phyloP scores from a whole-genome alignment of 2,888 invertebrate genomes.

The Ernsta delagoae region DNA sequence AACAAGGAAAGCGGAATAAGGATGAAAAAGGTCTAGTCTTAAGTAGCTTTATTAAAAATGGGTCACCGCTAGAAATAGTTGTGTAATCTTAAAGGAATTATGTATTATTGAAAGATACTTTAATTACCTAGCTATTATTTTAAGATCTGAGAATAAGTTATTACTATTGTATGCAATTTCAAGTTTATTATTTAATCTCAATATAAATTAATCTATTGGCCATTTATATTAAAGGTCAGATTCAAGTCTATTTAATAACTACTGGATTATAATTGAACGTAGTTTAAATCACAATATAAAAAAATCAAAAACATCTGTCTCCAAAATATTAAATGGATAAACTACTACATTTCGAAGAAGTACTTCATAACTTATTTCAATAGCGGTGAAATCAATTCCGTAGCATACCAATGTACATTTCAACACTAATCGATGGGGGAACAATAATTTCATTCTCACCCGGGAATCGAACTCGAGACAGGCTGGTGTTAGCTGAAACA shows the following conservation, averaged over 20 bases:
- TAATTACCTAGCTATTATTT: too few species aligned
- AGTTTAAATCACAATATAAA: too few species aligned
- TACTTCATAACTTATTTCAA: background rate
- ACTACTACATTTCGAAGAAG: background rate
- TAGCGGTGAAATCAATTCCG: slow-evolving; percentile 25
- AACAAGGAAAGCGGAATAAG: background rate
- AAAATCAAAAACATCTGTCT: background rate
- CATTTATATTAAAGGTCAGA: too few species aligned
- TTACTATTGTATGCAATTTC: too few species aligned
- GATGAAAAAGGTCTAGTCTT: background rate
- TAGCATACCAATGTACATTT: slow-evolving; percentile 49
- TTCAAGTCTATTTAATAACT: too few species aligned
- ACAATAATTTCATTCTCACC: slow-evolving; percentile 60
- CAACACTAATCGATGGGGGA: slow-evolving; percentile 44
- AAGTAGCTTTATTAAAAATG: background rate
- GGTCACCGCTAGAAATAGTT: too few species aligned
- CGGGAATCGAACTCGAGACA: slow-evolving; percentile 55
- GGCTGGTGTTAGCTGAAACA: slow-evolving; percentile 57
- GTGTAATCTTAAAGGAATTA: too few species aligned
- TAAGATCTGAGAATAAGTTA: too few species aligned
- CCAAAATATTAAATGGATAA: background rate
- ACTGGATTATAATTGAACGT: too few species aligned
- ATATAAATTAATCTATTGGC: too few species aligned
- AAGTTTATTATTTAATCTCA: too few species aligned
- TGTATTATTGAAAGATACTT: too few species aligned